Base-by-base conservation (phyloP, 2,113 vertebrate species). In the Corythornis vintsioides region DNA sequence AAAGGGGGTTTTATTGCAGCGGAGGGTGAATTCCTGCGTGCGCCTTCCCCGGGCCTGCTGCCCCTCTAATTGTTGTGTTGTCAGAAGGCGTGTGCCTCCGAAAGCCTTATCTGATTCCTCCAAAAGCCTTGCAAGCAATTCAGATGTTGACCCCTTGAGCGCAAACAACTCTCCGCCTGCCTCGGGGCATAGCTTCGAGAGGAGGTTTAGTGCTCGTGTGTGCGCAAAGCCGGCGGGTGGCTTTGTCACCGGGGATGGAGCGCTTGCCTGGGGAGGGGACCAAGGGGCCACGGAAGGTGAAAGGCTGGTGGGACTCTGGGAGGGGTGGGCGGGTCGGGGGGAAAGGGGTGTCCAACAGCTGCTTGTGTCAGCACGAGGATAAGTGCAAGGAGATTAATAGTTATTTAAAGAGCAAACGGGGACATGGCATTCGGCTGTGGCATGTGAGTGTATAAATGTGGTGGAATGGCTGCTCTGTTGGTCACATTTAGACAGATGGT, bases 311-410 rank as follows among this genome's bases (percentile, higher is more conserved):
- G 81, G 92, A 92, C 63, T 69, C 6, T 8, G 42, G 35, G 77
- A 43, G 75, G 47, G n/a, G 59, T 59, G 73, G 38, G 38, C 38
- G 38, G 38, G 38, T 10, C 38, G 38, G 38, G n/a, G 59, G 61
- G 73, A 64, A 67, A 86, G 70, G 97, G 80, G 88, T 97, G 94
- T 79, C 61, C 76, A 79, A 96, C 98, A 99, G 98, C 98, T 99
- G 98, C 97, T 97, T 97, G 87, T 97, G 98, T 98, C 98, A 97
- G 94, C 97, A 69, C 94, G 85, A 90, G 98, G 98, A 98, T 97
- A 97, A 98, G 96, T 97, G 97, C 79, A 78, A 97, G 96, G 98
- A 98, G 98, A 99, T 98, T 98, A 98, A 98, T 98, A 97, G 97
- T 95, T 91, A 97, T 98, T 98, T 98, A 97, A 98, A 98, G 98